Conservation (phyloP, 2,888 invertebrate genomes). For the Serripes groenlandicus region DNA sequence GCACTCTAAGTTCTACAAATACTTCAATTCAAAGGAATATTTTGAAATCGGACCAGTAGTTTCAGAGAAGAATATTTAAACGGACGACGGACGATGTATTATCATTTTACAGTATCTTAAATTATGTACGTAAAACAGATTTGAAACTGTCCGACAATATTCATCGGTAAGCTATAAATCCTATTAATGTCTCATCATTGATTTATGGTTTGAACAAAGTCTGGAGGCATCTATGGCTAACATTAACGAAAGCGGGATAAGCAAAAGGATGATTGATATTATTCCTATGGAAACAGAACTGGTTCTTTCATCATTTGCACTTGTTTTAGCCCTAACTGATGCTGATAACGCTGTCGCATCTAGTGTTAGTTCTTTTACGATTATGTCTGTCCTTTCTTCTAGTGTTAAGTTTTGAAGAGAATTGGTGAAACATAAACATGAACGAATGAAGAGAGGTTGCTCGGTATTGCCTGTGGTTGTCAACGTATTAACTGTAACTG, state of each 20-base stretch:
- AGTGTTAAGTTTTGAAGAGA: background rate
- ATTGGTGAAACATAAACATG: background rate
- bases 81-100: no score
- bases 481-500: background rate
- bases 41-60: no score
- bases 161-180: no score
- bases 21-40: no score
- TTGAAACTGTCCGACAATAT: no score
- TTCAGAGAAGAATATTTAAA: no score
- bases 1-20: no score
- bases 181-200: no score
- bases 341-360: background rate
- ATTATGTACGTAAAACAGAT: no score
- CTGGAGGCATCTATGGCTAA: background rate
- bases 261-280: background rate
- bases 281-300: conserved; percentile 6
- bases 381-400: background rate
- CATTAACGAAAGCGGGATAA: background rate
- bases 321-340: background rate
- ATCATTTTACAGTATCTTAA: no score
- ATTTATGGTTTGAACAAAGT: background rate
- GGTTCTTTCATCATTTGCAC: background rate
- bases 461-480: background rate
- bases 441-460: background rate
- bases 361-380: background rate